Evolutionary conservation across 2,888 invertebrate genomes (phyloP).

Genomic region (Diabrotica balteata): DNA sequence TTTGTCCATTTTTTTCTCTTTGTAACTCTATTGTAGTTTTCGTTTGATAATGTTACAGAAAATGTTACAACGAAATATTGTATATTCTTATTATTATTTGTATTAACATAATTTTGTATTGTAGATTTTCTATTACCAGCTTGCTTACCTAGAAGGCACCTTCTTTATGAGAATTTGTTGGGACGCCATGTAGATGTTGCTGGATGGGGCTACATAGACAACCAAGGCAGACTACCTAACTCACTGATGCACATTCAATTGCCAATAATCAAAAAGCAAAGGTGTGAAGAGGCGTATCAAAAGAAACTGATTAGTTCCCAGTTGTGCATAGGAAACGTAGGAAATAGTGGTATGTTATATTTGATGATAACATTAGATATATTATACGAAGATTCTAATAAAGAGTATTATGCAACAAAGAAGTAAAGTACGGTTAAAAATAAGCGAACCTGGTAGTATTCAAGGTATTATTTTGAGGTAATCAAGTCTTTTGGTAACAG

Average conservation of each 20-base stretch:
- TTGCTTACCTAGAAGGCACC: conserved; percentile 63
- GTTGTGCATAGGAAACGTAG: conserved; percentile 12
- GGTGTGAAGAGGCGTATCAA: conserved; percentile 29
- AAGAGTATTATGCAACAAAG: too few species aligned
- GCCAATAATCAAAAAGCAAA: conserved; percentile 27
- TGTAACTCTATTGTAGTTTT: too few species aligned
- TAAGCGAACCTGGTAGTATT: too few species aligned
- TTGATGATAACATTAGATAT: neutral
- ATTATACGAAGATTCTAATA: too few species aligned
- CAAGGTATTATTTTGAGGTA: too few species aligned
- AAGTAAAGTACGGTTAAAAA: too few species aligned
- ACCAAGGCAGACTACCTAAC: conserved; percentile 12
- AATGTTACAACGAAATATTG: too few species aligned
- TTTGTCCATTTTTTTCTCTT: too few species aligned
- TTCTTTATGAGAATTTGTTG: conserved; percentile 53
- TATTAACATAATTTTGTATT: neutral
- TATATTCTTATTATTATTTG: too few species aligned
- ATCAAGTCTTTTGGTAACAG: too few species aligned
- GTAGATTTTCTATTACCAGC: conserved; percentile 67
- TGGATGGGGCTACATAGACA: conserved; percentile 59
- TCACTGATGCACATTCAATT: conserved; percentile 31
- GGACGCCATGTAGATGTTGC: conserved; percentile 64
- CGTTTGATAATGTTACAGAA: too few species aligned
- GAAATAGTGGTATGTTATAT: neutral
- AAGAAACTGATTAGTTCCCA: conserved; percentile 26